phyloP scores from a whole-genome alignment of 2,888 invertebrate genomes.

The Phyllotreta cruciferae region DNA sequence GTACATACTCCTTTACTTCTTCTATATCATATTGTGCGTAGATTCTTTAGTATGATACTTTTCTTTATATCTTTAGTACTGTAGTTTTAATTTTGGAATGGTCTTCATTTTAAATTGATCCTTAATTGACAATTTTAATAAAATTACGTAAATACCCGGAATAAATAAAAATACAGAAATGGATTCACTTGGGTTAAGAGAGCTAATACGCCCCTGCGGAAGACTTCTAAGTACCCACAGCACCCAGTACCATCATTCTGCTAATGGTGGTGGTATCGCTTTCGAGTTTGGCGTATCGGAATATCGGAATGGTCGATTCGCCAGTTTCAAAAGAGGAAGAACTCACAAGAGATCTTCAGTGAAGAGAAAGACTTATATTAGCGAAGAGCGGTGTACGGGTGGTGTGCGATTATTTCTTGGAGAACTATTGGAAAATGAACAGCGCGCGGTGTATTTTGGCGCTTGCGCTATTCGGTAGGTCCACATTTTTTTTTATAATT shows the following conservation, averaged over 20 bases:
- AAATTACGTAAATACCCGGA: no score
- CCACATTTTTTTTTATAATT: no score
- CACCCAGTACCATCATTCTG: slow-evolving; percentile 3
- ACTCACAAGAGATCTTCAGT: slow-evolving; percentile 44
- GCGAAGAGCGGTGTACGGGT: slow-evolving; percentile 37
- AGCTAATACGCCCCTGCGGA: no score
- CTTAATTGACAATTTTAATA: no score
- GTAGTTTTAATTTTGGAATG: no score
- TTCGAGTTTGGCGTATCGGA: slow-evolving; percentile 43
- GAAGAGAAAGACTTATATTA: slow-evolving; percentile 39
- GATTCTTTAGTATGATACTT: no score
- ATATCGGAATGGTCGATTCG: slow-evolving; percentile 20
- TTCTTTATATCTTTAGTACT: no score
- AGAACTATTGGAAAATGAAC: slow-evolving; percentile 41
- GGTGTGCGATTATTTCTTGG: slow-evolving; percentile 30
- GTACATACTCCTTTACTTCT: no score
- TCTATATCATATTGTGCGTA: no score
- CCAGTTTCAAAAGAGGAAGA: slow-evolving; percentile 50
- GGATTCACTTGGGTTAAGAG: no score
- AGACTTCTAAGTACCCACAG: neutral
- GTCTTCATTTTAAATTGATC: no score
- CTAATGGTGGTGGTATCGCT: slow-evolving; percentile 44
- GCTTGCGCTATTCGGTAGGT: slow-evolving; percentile 34
- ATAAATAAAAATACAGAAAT: no score
- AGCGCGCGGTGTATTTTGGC: slow-evolving; percentile 46